A percentile compares a stretch with the other conserved stretches of the same genome.
Conservation (phyloP, 2,113 vertebrate species). For the Edolisoma coerulescens region DNA sequence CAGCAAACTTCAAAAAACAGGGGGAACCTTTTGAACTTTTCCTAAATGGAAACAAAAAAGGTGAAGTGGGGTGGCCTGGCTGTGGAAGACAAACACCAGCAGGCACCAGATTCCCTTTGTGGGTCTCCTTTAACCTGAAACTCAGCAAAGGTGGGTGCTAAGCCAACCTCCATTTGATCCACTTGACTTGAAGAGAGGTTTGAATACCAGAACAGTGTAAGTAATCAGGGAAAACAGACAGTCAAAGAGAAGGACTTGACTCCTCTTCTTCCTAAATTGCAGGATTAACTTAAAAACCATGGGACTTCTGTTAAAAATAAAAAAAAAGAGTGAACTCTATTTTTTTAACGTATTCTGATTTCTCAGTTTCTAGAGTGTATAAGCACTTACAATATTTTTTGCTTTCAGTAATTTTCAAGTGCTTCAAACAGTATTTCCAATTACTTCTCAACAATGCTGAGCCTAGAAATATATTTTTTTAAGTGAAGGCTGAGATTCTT, state of each 20-base stretch:
- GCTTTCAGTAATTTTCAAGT: neutral
- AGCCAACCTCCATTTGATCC: neutral
- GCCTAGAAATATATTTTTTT: neutral
- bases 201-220: neutral
- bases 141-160: neutral
- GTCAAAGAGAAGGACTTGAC: neutral
- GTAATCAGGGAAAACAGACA: neutral
- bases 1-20: neutral
- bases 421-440: neutral
- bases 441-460: neutral
- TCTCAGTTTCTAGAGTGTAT: neutral
- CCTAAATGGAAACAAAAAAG: neutral
- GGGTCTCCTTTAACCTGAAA: neutral
- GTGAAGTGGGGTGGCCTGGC: neutral
- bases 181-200: neutral
- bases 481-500: neutral
- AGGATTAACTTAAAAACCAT: neutral
- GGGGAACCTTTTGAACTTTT: neutral
- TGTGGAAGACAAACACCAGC: neutral
- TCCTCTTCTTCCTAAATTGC: neutral
- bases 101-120: neutral
- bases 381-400: neutral
- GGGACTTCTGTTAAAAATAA: neutral
- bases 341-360: neutral
- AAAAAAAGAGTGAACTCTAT: neutral